Percentiles rank a stretch among this genome's conserved stretches.
phyloP scores from a whole-genome alignment of 2,797 vertebrate genomes.

The Bradypus variegatus region DNA sequence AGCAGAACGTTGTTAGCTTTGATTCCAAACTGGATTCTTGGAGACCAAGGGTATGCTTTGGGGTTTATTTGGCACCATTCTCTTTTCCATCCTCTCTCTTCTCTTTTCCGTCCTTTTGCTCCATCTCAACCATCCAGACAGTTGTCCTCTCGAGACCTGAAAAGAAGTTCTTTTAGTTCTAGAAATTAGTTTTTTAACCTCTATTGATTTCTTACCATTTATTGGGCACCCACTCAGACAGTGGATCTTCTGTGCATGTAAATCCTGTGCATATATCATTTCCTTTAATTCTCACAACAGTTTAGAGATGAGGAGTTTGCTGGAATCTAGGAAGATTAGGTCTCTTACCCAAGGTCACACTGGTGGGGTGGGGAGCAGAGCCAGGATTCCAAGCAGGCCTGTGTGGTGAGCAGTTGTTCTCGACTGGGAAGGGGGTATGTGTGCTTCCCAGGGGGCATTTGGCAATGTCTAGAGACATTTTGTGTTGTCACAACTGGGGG shows the following conservation, averaged over 20 bases:
- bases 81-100: not conserved
- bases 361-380: not conserved
- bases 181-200: not conserved
- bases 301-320: not conserved
- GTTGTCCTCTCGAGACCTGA: not conserved
- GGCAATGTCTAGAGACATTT: not conserved
- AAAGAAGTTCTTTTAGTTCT: slow-evolving; percentile 13
- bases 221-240: not conserved
- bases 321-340: not conserved
- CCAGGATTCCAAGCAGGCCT: not conserved
- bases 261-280: not conserved
- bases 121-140: not conserved
- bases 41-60: not conserved
- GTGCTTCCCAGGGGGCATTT: not conserved
- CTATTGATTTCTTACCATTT: not conserved
- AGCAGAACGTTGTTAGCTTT: not conserved
- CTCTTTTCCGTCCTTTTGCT: not conserved
- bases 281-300: not conserved
- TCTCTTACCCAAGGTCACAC: not conserved
- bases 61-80: not conserved
- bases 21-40: not conserved
- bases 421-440: no score
- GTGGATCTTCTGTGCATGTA: not conserved
- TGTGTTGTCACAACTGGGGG: not conserved
- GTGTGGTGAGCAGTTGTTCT: not conserved